Conservation (phyloP, 2,888 invertebrate species). For the Mesorhabditis spiculigera region DNA sequence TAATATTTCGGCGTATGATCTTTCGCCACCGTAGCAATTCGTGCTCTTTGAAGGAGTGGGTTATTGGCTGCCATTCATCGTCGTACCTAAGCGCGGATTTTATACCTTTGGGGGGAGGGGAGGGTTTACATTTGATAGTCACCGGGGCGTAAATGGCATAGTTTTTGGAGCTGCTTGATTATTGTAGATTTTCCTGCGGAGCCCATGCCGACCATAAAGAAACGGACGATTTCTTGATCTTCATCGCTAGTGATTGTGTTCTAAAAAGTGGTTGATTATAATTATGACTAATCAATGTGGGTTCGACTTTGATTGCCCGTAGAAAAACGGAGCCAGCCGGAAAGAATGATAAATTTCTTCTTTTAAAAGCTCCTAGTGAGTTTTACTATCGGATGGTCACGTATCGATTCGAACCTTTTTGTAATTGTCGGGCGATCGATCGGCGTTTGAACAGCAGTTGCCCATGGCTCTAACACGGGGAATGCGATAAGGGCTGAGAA, state of each 20-base stretch:
- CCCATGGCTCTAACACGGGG: constrained; percentile 7
- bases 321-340: too few species aligned
- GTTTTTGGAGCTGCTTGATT: constrained; percentile 44
- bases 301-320: too few species aligned
- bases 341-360: background rate
- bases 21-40: constrained; percentile 23
- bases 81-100: constrained; percentile 23
- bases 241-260: background rate
- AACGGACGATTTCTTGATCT: constrained; percentile 37
- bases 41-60: constrained; percentile 13
- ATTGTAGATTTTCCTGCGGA: constrained; percentile 56
- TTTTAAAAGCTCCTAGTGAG: too few species aligned
- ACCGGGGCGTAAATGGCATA: constrained; percentile 40
- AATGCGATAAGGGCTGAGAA: background rate
- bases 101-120: constrained; percentile 6
- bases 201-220: constrained; percentile 54
- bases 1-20: constrained; percentile 31
- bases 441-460: constrained; percentile 9
- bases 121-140: constrained; percentile 35
- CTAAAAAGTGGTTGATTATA: background rate
- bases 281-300: too few species aligned
- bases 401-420: background rate
- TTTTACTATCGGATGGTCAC: background rate
- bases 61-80: constrained; percentile 25
- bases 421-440: constrained; percentile 14